Base-by-base conservation (phyloP, 2,113 vertebrate genomes). In the Xiphophorus hellerii region DNA sequence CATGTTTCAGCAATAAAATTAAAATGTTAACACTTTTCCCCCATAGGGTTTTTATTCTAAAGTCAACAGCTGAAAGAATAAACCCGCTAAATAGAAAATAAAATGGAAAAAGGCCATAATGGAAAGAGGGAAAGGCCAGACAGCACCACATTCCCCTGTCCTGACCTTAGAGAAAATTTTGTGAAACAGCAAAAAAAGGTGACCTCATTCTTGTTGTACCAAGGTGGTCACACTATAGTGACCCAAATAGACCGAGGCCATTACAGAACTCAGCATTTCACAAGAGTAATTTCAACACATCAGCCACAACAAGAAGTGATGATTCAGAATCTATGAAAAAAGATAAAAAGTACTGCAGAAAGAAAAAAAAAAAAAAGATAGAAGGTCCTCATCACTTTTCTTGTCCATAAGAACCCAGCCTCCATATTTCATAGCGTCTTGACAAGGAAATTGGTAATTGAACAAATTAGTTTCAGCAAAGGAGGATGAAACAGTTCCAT, bases 111-210 rank as follows among this genome's bases (percentile, higher is more conserved):
- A 10, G 9, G 51, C n/a, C 77, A 67, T 70, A 17, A 42, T 17
- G 42, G 64, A 77, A 77, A 71, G 35, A 2, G 65, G 69, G 73
- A 63, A 54, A 54, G 62, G 30, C 48, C 69, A 74, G 5, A 44
- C 27, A 64, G 51, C 69, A 79, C 22, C 11, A 29, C 12, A 71
- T 51, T 60, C 66, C 54, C 28, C 27, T 77, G 62, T 62, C 48
- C 61, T 68, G 85, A 84, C 84, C 81, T 86, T 67, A 74, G 62
- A 39, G 61, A 75, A 90, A 92, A 90, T 93, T 76, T 92, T 91
- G 91, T 81, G 90, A 93, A 94, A 88, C 93, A 94, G 93, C 94
- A 94, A 79, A 93, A 95, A 92, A 83, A 90, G 27, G 75, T 92
- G 92, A 94, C 94, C 93, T 94, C 90, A 94, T 94, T 93, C 93